These are phyloP conservation scores for Phytoseiulus persimilis DNA, from an alignment of 2,888 invertebrate genomes.

Conservation along the genomic window DNA sequence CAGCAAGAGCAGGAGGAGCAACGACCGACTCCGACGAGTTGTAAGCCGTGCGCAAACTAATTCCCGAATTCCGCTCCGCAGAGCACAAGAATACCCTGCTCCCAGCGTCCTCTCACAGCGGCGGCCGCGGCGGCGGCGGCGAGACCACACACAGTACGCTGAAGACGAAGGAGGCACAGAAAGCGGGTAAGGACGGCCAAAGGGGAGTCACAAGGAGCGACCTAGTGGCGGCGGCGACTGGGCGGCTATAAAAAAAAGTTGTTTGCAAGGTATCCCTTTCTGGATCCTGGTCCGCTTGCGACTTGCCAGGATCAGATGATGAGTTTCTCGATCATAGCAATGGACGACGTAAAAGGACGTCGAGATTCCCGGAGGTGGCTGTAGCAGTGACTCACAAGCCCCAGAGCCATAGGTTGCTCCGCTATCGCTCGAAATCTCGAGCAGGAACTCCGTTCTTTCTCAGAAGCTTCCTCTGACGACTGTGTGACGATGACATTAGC, in stretches of 20 bases:
- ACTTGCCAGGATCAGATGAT: not conserved
- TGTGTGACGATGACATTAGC: not conserved
- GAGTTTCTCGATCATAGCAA: not conserved
- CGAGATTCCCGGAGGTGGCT: not conserved
- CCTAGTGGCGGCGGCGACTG: not conserved
- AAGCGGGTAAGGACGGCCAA: not conserved
- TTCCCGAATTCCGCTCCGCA: conserved; percentile 37
- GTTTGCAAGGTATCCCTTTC: not conserved
- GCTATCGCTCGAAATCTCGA: not conserved
- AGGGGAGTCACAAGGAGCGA: not conserved
- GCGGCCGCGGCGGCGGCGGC: too few relatives aligned
- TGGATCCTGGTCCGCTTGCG: not conserved
- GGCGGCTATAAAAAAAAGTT: not conserved
- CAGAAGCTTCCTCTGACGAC: not conserved
- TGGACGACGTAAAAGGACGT: not conserved
- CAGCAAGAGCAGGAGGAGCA: not conserved
- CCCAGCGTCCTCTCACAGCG: not conserved
- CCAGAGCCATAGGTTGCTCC: not conserved
- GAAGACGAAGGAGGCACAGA: not conserved
- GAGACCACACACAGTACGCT: not conserved
- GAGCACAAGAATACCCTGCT: conserved; percentile 29
- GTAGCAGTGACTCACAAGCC: too few relatives aligned
- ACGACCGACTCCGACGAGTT: not conserved
- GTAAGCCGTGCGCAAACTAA: conserved; percentile 35
- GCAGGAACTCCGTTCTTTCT: not conserved